A percentile compares a stretch with the other conserved stretches of the same genome.
Evolutionary conservation across 2,888 invertebrate genomes (phyloP).

Genomic region (Gortyna flavago): DNA sequence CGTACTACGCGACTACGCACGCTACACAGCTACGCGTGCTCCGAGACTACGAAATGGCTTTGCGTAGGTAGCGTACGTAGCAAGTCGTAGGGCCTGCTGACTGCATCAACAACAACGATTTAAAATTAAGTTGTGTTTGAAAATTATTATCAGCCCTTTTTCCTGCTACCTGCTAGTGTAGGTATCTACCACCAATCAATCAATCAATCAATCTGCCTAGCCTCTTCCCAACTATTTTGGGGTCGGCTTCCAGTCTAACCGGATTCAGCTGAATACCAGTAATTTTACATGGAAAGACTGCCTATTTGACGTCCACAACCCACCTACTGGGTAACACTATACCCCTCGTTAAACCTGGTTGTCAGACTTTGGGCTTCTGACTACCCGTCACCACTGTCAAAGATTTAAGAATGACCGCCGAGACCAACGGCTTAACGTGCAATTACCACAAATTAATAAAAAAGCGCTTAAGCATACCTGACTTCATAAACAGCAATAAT

Average conservation of each 20-base stretch:
- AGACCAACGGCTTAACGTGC: neutral
- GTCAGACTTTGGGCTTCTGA: neutral
- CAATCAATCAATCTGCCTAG: neutral
- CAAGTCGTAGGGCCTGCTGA: too few species aligned
- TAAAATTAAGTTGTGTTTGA: neutral
- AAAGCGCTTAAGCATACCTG: constrained; percentile 2
- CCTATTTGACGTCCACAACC: too few species aligned
- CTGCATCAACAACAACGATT: neutral
- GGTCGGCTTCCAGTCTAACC: neutral
- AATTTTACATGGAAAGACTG: neutral
- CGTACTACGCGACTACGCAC: neutral
- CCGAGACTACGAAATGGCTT: neutral
- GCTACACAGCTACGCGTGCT: constrained; percentile 1
- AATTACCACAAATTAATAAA: neutral
- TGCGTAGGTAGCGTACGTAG: constrained; percentile 15
- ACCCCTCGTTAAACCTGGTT: neutral
- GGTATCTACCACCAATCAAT: neutral
- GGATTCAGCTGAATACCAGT: neutral
- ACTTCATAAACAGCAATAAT: constrained; percentile 13
- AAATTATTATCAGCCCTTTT: neutral
- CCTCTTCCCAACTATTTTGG: neutral
- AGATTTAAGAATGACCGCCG: neutral
- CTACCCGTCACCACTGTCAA: neutral
- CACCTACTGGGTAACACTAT: neutral
- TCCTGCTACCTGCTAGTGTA: too few species aligned